Base-by-base conservation (phyloP, 2,888 invertebrate species). In the Timandra comae region DNA sequence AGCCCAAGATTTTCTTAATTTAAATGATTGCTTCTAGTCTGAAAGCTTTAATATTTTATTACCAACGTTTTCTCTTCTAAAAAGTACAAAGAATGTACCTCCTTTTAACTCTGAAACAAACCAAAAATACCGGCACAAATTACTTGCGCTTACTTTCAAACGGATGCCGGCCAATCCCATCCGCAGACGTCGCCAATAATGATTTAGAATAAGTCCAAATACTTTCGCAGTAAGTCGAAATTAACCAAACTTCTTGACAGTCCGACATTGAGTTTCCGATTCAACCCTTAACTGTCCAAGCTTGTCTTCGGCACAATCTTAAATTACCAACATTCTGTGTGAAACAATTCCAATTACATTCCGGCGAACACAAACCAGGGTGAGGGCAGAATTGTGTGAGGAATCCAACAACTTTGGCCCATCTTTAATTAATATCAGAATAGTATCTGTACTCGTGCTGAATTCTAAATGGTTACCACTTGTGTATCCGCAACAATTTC, bases 301-400 rank as follows among this genome's bases (percentile, higher is more conserved):
- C 42, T 41, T 50, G 59, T 55, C 59, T 58, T 62, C 57, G 44
- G 52, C 52, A 59, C 63, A 60, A 75, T 76, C 75, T 76, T 72
- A 70, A 71, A 77, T 73, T 70, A 66, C 68, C 67, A 66, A 67
- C 74, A 75, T 73, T 73, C 68, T 73, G 66, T 67, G 60, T 62
- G 48, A 62, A 81, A 80, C 81, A 79, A 80, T 79, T 80, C 75
- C 77, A 80, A 81, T 81, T 79, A 78, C 74, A 79, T 71, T 74
- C 69, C 63, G 38, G 33, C 33, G 41, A 49, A 57, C 60, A 61
- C 59, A 69, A 71, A 66, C 67, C 57, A 47, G 58, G 53, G 46
- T 56, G 50, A n/a, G 59, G 45, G 53, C 60, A 58, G 50, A 68
- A 67, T 60, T 60, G 66, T 66, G 65, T 64, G 61, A 58, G 68